phyloP scores from a whole-genome alignment of 2,888 invertebrate genomes.

The Ochlodes sylvanus region DNA sequence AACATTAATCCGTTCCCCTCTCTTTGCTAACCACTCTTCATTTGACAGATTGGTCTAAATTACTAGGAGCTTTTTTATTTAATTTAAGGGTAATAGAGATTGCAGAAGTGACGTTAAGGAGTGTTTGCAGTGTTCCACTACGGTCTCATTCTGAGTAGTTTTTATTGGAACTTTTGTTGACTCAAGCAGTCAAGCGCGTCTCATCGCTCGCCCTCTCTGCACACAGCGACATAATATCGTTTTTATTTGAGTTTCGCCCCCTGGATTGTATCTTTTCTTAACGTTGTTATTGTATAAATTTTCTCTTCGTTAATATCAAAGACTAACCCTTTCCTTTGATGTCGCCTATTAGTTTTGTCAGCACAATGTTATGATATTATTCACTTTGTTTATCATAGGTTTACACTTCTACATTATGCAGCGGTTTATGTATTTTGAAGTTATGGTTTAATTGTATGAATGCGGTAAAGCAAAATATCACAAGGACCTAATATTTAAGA shows the following conservation, averaged over 20 bases:
- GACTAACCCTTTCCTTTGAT: slow-evolving; percentile 16
- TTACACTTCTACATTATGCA: not conserved
- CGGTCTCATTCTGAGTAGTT: slow-evolving; percentile 75
- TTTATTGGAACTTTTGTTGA: slow-evolving; percentile 76
- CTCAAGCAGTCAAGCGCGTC: slow-evolving; percentile 45
- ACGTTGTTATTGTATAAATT: slow-evolving; percentile 44
- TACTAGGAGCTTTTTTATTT: slow-evolving; percentile 80
- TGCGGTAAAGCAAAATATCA: too few relatives aligned
- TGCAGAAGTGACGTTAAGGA: slow-evolving; percentile 57
- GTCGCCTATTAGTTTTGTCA: slow-evolving; percentile 9
- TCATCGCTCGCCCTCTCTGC: slow-evolving; percentile 60
- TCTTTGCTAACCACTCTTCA: slow-evolving; percentile 83
- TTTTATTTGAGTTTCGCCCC: slow-evolving; percentile 73
- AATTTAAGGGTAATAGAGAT: slow-evolving; percentile 77
- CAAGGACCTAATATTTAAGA: too few relatives aligned
- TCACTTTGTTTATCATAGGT: slow-evolving; percentile 41
- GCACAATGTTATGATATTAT: slow-evolving; percentile 28
- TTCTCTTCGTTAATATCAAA: slow-evolving; percentile 24
- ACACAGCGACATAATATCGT: slow-evolving; percentile 74
- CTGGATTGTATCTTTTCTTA: slow-evolving; percentile 53
- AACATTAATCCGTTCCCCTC: slow-evolving; percentile 76
- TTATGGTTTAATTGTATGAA: too few relatives aligned
- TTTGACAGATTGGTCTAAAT: slow-evolving; percentile 84
- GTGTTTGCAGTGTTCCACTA: slow-evolving; percentile 66
- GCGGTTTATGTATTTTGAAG: too few relatives aligned